These are phyloP conservation scores for Typhlichthys eigenmanni DNA, from an alignment of 2,797 vertebrate species.

Conservation along the genomic window DNA sequence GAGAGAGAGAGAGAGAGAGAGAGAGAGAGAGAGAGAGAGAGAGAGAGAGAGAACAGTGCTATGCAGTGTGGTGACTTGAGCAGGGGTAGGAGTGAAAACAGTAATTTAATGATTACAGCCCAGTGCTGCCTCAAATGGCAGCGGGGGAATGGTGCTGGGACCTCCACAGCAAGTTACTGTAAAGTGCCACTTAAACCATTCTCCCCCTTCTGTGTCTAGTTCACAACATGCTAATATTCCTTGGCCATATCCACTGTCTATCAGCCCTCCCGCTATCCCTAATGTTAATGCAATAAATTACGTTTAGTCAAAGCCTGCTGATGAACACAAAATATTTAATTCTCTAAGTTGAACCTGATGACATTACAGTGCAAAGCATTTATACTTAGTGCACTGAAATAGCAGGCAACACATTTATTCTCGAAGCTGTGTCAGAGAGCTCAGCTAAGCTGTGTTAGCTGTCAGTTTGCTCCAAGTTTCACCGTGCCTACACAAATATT, in stretches of 20 bases:
- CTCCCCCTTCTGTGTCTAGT: constrained; percentile 48
- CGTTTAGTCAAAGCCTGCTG: no score
- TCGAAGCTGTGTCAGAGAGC: neutral
- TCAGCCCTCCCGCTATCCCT: no score
- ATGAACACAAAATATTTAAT: no score
- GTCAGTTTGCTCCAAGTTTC: neutral
- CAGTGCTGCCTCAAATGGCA: constrained; percentile 54
- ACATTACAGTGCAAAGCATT: neutral
- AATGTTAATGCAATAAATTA: no score
- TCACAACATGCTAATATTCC: constrained; percentile 21
- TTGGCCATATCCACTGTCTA: neutral
- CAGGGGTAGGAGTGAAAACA: constrained; percentile 69
- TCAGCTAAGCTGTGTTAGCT: neutral
- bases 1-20: constrained; percentile 29
- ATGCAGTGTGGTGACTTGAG: constrained; percentile 62
- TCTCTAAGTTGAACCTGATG: neutral
- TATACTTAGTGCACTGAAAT: neutral
- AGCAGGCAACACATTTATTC: neutral
- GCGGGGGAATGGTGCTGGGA: constrained; percentile 31
- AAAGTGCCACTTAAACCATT: constrained; percentile 68
- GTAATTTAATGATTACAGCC: constrained; percentile 80
- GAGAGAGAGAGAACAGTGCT: constrained; percentile 26
- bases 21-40: constrained; percentile 26
- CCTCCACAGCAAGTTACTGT: constrained; percentile 56
- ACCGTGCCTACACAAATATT: constrained; percentile 6